These are phyloP conservation scores for Calidris pugnax DNA, from an alignment of 2,113 vertebrate genomes.

Conservation along the genomic window DNA sequence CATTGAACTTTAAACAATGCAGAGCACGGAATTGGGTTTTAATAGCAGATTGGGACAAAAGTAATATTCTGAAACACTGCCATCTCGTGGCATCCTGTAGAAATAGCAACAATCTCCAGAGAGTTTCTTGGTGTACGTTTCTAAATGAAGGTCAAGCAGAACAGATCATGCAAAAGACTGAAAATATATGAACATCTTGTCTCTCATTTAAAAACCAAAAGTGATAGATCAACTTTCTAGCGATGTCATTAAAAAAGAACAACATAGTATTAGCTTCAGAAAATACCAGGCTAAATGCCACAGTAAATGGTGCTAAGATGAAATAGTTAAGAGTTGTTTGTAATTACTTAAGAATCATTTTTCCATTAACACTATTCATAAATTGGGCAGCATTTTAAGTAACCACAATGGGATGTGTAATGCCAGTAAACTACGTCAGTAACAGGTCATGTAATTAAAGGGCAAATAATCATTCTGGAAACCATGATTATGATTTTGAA, in stretches of 20 bases:
- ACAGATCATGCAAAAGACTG: neutral
- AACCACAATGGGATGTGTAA: neutral
- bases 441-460: neutral
- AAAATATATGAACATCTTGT: neutral
- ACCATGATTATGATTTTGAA: neutral
- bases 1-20: neutral
- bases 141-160: neutral
- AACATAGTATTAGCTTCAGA: neutral
- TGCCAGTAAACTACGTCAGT: neutral
- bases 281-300: neutral
- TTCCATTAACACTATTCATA: neutral
- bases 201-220: neutral
- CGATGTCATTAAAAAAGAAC: neutral
- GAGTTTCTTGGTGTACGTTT: neutral
- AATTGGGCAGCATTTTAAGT: neutral
- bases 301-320: neutral
- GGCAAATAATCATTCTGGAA: neutral
- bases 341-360: neutral
- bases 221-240: neutral
- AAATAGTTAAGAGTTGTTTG: neutral
- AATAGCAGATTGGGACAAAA: neutral
- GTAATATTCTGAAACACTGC: conserved; percentile 46
- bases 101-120: neutral
- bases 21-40: neutral
- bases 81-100: neutral